Base-by-base conservation (phyloP, 2,797 vertebrate species). In the Coluber constrictor region DNA sequence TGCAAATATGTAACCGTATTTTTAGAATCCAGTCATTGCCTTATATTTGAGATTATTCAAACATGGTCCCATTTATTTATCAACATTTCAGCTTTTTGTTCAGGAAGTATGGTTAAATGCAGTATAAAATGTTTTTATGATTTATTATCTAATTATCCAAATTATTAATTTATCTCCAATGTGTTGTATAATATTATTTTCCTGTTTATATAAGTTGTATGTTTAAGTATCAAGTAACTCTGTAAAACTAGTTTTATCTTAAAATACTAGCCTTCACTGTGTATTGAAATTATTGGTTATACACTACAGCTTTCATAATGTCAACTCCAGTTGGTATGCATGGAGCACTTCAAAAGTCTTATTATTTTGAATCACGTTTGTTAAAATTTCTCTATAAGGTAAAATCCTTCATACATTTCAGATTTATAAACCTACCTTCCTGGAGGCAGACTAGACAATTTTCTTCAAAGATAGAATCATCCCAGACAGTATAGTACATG, bases 261-360 rank as follows among this genome's bases (percentile, higher is more conserved):
- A 32, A 95, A 70, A 87, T 96, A 86, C 51, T 90, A 6, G 93
- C 95, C 94, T 96, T 94, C 91, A 95, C 32, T 92, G 91, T 94
- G 95, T 88, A n/a, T 15, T 27, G 90, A 91, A 92, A 32, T 70
- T 93, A 89, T 51, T 5, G 15, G 92, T 95, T 95, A 94, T 92
- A 91, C 92, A 87, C 37, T 59, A 90, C 56, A 92, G 61, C 88
- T 95, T 90, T 90, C 94, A 91, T 94, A 96, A 94, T 89, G 90
- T 94, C 10, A 54, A 92, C 89, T 93, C 83, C 2, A 15, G 9
- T 94, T 95, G 29, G 23, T 93, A 57, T 90, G 51, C 23, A 54
- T 90, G 43, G 0, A 96, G 60, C 51, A 29, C 87, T 89, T 90
- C 60, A 60, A 92, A 93, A 92, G 79, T 89, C 15, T 92, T 29